Evolutionary conservation across 1,140 invertebrate species (phyloP), one percentile per base, ranked within the genome.

Genomic region (Bombus fervidus): DNA sequence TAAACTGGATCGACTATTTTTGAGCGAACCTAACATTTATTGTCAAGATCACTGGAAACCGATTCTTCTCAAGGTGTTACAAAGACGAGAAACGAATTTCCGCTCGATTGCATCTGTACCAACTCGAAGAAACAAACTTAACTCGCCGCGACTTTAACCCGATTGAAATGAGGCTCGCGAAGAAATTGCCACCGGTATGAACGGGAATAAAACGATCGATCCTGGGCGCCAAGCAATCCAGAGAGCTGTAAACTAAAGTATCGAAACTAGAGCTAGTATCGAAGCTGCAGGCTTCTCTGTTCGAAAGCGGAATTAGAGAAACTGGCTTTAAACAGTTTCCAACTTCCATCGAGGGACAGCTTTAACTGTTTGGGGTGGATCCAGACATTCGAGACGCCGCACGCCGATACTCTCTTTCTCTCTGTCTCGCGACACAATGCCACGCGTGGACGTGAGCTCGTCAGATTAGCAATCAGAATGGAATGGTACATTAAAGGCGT

Each of bases 401-500:
- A 37, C 47, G 47, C 25, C 47, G 15, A 75, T 22, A 53, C 5
- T 74, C 43, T 74, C 68, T 69, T 10, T 39, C 15, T 57, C 47
- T 31, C 12, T 53, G 15, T 53, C 25, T 69, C 18, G 37, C 53
- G 47, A 72, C 68, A 64, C 68, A 73, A 81, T 73, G 34, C 64
- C 39, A 64, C 83, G 76, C 68, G 79, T 39, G 59, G 41, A 86
- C 41, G 62, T 41, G 37, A 34, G 69, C 37, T 75, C 76, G 83
- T 41, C 68, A 76, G 83, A 89, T 86, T 85, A 77, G 79, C 84
- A 84, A 87, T 77, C 71, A 53, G 76, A 64, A 78, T 77, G 87
- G 85, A 89, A 86, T 86, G 87, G 75, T 86, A 84, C 86, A 86
- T 86, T 89, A 89, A 82, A 86, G 87, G 80, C 76, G 87, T 86